phyloP scores from a whole-genome alignment of 1,140 invertebrate species.

The Nasonia vitripennis region DNA sequence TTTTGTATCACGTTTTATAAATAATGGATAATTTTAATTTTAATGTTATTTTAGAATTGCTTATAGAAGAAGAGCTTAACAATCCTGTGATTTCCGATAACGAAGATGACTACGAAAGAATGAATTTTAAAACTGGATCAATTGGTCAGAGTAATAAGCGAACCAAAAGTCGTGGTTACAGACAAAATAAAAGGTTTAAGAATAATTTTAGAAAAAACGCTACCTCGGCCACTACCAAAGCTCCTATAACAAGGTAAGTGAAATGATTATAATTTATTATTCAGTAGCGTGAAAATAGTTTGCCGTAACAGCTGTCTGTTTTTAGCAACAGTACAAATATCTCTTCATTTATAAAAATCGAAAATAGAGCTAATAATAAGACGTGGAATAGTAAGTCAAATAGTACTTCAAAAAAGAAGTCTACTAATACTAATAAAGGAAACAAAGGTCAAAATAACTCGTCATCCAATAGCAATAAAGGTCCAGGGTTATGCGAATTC shows the following conservation, averaged over 20 bases:
- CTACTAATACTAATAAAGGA: neutral
- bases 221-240: too few species aligned
- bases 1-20: neutral
- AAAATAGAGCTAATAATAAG: conserved; percentile 4
- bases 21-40: neutral
- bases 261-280: neutral
- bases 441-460: neutral
- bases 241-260: neutral
- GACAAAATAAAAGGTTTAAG: neutral
- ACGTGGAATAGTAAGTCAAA: neutral
- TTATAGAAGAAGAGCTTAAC: conserved; percentile 3
- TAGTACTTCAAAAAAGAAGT: neutral
- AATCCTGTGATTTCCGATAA: neutral
- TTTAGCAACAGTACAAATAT: neutral
- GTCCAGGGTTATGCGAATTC: conserved; percentile 39
- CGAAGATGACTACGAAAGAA: neutral
- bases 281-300: neutral
- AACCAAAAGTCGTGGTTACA: neutral
- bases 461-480: neutral
- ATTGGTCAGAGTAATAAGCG: neutral
- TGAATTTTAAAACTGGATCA: neutral
- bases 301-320: neutral
- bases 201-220: neutral
- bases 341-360: neutral
- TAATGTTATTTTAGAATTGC: conserved; percentile 3